A percentile compares a stretch with the other conserved stretches of the same genome.
Evolutionary conservation across 1,140 invertebrate genomes (phyloP).

Genomic region (Drosophila arizonae): DNA sequence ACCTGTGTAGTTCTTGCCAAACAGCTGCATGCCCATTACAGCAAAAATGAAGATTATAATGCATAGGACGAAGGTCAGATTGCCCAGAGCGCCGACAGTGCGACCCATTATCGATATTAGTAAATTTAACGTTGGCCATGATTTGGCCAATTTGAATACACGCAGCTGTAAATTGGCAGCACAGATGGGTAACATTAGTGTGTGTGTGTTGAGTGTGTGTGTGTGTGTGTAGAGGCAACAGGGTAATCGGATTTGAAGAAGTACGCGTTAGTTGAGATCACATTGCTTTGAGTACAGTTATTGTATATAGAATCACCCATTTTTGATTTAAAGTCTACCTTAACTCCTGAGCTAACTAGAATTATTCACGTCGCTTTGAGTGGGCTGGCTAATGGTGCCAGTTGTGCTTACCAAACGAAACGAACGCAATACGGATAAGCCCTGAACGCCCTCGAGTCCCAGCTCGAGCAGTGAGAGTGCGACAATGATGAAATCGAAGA

Average conservation of each 20-base stretch:
- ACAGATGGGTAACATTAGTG: conserved; percentile 28
- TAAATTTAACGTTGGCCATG: conserved; percentile 99
- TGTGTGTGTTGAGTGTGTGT: conserved; percentile 4
- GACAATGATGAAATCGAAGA: conserved; percentile 99
- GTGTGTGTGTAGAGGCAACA: conserved; percentile 4
- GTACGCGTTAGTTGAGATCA: conserved; percentile 25
- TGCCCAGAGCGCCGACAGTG: conserved; percentile 98
- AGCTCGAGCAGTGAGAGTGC: conserved; percentile 96
- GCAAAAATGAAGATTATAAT: conserved; percentile 99
- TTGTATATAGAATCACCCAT: neutral
- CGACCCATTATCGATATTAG: conserved; percentile 99
- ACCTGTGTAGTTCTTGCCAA: conserved; percentile 96
- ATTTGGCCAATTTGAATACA: conserved; percentile 99
- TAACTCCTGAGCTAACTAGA: conserved; percentile 35
- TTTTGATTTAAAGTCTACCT: conserved; percentile 15
- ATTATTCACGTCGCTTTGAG: neutral
- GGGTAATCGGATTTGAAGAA: conserved; percentile 15
- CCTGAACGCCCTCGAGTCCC: conserved; percentile 95
- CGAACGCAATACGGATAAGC: conserved; percentile 97
- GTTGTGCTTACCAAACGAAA: conserved; percentile 96
- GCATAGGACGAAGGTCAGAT: conserved; percentile 97
- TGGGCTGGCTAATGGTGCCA: neutral
- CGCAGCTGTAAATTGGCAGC: conserved; percentile 89
- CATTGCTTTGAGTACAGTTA: conserved; percentile 22
- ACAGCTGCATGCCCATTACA: conserved; percentile 99